These are phyloP conservation scores for Dendroctonus valens DNA, from an alignment of 1,140 invertebrate genomes.

Conservation along the genomic window DNA sequence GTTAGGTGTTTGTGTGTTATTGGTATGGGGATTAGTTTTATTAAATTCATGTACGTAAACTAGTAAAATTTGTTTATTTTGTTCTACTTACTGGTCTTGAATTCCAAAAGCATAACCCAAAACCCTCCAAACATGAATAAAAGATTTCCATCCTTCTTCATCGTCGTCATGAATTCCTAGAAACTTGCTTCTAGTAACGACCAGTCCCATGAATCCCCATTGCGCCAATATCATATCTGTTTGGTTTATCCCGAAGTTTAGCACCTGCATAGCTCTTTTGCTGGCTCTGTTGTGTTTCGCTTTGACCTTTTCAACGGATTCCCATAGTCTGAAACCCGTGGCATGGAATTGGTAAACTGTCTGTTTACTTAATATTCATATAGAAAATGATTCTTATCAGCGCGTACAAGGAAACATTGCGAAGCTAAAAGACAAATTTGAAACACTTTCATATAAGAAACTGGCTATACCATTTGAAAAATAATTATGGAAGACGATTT, in stretches of 20 bases:
- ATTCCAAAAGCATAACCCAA: conserved; percentile 79
- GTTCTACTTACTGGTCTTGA: conserved; percentile 66
- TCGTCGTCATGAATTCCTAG: conserved; percentile 60
- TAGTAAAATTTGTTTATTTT: too few species aligned
- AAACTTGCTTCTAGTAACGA: conserved; percentile 62
- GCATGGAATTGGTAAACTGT: too few species aligned
- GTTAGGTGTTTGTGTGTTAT: too few species aligned
- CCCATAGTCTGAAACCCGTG: conserved; percentile 54
- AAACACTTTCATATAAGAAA: too few species aligned
- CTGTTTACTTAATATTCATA: too few species aligned
- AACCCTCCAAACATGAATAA: conserved; percentile 80
- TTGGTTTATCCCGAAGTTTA: conserved; percentile 61
- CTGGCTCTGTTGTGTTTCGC: conserved; percentile 63
- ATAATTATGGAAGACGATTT: too few species aligned
- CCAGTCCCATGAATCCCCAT: conserved; percentile 82
- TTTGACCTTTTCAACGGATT: conserved; percentile 65
- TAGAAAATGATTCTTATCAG: too few species aligned
- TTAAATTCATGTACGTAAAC: too few species aligned
- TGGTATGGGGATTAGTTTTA: too few species aligned
- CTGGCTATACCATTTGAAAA: too few species aligned
- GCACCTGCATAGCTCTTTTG: conserved; percentile 51
- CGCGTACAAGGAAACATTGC: too few species aligned
- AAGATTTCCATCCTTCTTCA: conserved; percentile 67
- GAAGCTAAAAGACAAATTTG: too few species aligned
- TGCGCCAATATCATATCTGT: conserved; percentile 81